Percentiles rank a stretch among this genome's conserved stretches.
Conservation (phyloP, 2,113 vertebrate species). For the Sebastes fasciatus region DNA sequence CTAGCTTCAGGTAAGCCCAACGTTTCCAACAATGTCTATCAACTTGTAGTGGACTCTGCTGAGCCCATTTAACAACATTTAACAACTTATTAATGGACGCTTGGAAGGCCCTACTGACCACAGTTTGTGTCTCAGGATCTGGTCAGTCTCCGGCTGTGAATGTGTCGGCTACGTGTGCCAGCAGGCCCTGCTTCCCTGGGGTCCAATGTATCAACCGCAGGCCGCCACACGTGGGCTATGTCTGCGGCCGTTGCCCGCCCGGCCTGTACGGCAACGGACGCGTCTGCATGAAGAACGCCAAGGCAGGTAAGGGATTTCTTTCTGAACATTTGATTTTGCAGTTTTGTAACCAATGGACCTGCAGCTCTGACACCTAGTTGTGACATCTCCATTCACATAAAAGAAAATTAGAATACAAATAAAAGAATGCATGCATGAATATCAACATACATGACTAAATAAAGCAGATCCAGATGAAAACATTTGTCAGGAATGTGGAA, state of each 20-base stretch:
- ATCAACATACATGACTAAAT: background rate
- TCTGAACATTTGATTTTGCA: too few species aligned
- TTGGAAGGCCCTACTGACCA: background rate
- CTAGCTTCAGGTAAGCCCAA: conserved; percentile 32
- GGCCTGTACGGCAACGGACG: conserved; percentile 84
- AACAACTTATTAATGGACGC: background rate
- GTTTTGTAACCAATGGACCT: background rate
- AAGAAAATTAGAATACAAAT: background rate
- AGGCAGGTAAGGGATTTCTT: conserved; percentile 54
- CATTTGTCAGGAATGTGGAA: background rate
- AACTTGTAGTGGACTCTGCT: background rate
- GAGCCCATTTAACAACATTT: background rate
- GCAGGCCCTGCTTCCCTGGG: conserved; percentile 85
- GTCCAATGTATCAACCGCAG: conserved; percentile 82
- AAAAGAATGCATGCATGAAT: background rate
- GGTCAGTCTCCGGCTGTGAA: conserved; percentile 20
- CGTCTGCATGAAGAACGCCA: conserved; percentile 76
- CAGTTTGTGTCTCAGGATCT: conserved; percentile 17
- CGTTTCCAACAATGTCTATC: background rate
- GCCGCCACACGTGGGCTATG: conserved; percentile 79
- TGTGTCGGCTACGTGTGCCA: conserved; percentile 75
- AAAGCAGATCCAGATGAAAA: conserved; percentile 1
- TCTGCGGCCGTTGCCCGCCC: conserved; percentile 84
- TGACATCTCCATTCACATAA: background rate
- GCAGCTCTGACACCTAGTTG: background rate